Evolutionary conservation across 2,797 vertebrate species (phyloP).

Genomic region (Vireo griseus): DNA sequence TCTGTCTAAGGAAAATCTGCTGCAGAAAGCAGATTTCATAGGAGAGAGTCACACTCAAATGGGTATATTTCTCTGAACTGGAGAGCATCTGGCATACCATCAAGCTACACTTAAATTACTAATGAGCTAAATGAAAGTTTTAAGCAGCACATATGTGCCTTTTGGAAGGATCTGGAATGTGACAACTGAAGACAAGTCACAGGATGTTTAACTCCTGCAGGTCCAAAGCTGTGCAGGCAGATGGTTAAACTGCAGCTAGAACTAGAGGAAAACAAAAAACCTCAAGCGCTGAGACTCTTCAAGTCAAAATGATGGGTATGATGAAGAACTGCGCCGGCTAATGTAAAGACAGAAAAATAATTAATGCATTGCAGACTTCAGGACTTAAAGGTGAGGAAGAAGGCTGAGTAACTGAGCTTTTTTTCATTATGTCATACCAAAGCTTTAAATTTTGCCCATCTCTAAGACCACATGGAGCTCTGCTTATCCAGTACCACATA

Average conservation of each 20-base stretch:
- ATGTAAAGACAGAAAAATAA: neutral
- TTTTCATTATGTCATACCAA: neutral
- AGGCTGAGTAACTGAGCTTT: neutral
- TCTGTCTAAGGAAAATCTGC: slow-evolving; percentile 8
- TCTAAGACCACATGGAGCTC: neutral
- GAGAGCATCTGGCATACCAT: slow-evolving; percentile 45
- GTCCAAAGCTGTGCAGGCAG: neutral
- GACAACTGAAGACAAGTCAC: slow-evolving; percentile 3
- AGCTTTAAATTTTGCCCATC: neutral
- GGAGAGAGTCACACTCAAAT: slow-evolving; percentile 4
- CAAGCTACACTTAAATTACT: slow-evolving; percentile 21
- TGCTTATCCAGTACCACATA: neutral
- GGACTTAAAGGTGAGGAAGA: neutral
- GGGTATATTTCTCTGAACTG: slow-evolving; percentile 1
- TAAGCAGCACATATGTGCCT: neutral
- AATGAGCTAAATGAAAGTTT: slow-evolving; percentile 47
- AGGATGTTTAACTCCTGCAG: neutral
- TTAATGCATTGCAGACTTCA: neutral
- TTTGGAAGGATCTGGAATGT: neutral
- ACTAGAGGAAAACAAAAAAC: neutral
- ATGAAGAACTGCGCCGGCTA: neutral
- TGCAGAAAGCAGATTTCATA: slow-evolving; percentile 36
- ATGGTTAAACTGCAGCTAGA: neutral
- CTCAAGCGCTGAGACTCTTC: neutral
- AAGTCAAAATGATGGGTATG: neutral